These are phyloP conservation scores for Montipora capitata DNA, from an alignment of 92 coral and sea anemone species.

Conservation along the genomic window DNA sequence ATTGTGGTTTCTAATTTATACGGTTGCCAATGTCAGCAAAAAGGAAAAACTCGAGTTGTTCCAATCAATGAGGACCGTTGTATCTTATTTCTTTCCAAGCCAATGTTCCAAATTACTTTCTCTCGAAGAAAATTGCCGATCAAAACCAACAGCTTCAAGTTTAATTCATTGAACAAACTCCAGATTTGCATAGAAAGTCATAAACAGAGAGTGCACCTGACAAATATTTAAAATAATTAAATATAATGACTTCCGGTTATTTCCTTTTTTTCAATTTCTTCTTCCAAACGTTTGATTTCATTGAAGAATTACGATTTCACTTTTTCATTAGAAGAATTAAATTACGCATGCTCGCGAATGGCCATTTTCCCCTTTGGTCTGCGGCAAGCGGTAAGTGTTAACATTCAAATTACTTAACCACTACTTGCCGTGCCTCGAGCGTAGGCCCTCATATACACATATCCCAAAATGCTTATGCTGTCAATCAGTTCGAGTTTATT, in stretches of 20 bases:
- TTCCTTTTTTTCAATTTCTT: too few species aligned
- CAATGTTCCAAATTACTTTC: too few species aligned
- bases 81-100: background rate
- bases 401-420: slow-evolving; percentile 1
- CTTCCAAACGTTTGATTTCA: too few species aligned
- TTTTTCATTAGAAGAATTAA: background rate
- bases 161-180: too few species aligned
- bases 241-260: too few species aligned
- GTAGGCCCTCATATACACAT: slow-evolving; percentile 19
- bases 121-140: too few species aligned
- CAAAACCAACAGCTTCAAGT: too few species aligned
- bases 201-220: too few species aligned
- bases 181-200: too few species aligned
- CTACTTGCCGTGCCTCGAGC: background rate
- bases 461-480: slow-evolving; percentile 8
- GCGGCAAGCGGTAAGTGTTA: background rate
- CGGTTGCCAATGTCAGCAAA: background rate
- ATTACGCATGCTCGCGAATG: background rate
- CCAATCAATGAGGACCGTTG: background rate
- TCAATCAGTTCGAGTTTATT: background rate
- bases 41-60: background rate
- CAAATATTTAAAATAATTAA: too few species aligned
- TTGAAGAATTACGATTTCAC: background rate
- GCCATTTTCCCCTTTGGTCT: background rate
- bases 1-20: background rate